phyloP scores from a whole-genome alignment of 2,888 invertebrate species.

The Malthinus seriepunctatus region DNA sequence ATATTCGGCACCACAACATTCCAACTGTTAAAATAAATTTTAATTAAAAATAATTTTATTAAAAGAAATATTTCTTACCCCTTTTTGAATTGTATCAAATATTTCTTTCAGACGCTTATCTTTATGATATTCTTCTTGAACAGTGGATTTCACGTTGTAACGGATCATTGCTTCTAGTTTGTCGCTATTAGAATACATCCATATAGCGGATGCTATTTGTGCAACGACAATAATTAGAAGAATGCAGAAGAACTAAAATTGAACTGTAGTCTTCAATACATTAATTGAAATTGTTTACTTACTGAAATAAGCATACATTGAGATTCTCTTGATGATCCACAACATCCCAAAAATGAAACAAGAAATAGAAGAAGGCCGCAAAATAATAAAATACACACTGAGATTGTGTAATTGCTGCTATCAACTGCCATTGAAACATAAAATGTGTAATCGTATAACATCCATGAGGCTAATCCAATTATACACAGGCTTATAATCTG shows the following conservation, averaged over 20 bases:
- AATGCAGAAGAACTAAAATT: constrained; percentile 73
- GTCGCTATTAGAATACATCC: constrained; percentile 74
- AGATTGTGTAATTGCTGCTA: constrained; percentile 66
- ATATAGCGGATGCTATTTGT: constrained; percentile 76
- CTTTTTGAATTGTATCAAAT: constrained; percentile 69
- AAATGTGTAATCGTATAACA: constrained; percentile 74
- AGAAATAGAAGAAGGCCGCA: constrained; percentile 74
- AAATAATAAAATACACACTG: constrained; percentile 72
- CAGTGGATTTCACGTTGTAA: constrained; percentile 64
- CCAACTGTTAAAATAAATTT: constrained; percentile 58
- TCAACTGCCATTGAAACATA: constrained; percentile 71
- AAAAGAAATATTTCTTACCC: constrained; percentile 51
- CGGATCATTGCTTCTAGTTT: constrained; percentile 67
- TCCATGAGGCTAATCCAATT: constrained; percentile 74
- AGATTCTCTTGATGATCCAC: constrained; percentile 78
- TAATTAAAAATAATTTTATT: background rate
- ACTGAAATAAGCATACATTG: constrained; percentile 77
- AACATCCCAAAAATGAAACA: constrained; percentile 81
- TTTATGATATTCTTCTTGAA: constrained; percentile 65
- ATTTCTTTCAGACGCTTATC: constrained; percentile 60
- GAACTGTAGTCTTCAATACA: background rate
- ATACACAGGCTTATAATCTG: constrained; percentile 74
- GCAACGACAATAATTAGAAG: constrained; percentile 77
- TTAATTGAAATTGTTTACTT: constrained; percentile 47
- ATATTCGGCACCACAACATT: constrained; percentile 78